Conservation (phyloP, 2,113 vertebrate genomes). For the Marmota monax region DNA sequence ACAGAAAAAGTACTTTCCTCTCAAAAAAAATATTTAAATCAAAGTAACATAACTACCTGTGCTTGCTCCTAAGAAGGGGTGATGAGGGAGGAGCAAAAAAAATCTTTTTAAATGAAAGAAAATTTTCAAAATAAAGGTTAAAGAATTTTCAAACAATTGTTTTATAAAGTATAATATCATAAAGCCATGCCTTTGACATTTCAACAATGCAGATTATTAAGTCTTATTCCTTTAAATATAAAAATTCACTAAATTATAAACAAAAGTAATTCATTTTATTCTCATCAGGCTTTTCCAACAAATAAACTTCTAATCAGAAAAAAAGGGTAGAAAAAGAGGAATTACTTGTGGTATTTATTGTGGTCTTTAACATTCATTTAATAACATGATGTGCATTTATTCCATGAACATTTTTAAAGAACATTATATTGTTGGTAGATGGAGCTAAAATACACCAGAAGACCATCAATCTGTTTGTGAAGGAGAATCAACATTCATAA, state of each 20-base stretch:
- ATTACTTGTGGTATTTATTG: slow-evolving; percentile 7
- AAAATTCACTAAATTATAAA: not conserved
- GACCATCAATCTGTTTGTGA: slow-evolving; percentile 51
- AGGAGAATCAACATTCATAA: slow-evolving; percentile 77
- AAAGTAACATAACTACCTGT: not conserved
- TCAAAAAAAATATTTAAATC: not conserved
- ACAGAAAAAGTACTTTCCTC: not conserved
- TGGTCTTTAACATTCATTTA: not conserved
- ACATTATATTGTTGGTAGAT: not conserved
- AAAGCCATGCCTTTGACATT: not conserved
- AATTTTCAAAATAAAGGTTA: not conserved
- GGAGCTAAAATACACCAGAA: slow-evolving; percentile 68
- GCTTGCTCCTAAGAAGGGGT: not conserved
- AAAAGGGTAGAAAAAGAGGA: not conserved
- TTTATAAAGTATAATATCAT: not conserved
- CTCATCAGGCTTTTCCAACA: not conserved
- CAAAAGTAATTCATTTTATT: slow-evolving; percentile 34
- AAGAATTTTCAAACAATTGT: slow-evolving; percentile 44
- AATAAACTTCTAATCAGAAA: slow-evolving; percentile 17
- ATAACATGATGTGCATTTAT: not conserved
- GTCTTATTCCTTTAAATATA: slow-evolving; percentile 14
- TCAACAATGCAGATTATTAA: not conserved
- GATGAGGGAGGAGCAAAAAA: not conserved
- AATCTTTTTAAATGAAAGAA: not conserved
- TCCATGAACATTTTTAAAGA: not conserved